Percentiles rank a stretch among this genome's conserved stretches.
Conservation (phyloP, 2,797 vertebrate species). For the Gymnothorax reevesii region DNA sequence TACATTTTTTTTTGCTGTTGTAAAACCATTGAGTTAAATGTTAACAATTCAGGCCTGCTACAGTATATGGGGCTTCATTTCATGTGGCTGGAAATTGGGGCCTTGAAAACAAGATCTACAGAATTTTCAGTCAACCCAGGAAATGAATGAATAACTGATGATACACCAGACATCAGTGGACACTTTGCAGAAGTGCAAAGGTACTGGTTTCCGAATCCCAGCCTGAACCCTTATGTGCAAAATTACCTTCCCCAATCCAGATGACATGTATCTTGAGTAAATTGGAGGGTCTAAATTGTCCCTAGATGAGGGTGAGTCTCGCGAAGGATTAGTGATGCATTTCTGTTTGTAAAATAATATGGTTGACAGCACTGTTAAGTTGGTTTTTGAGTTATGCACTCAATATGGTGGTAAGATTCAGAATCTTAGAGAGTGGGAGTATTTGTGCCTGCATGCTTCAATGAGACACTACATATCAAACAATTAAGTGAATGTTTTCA, state of each 20-base stretch:
- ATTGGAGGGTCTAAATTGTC: no score
- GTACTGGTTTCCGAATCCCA: no score
- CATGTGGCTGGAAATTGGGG: neutral
- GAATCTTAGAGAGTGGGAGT: neutral
- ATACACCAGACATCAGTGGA: neutral
- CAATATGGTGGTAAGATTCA: neutral
- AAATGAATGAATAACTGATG: neutral
- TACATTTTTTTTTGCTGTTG: neutral
- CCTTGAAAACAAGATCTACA: neutral
- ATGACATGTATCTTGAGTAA: no score
- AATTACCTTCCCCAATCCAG: no score
- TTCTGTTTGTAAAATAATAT: neutral
- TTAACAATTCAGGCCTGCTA: neutral
- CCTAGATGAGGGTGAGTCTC: no score
- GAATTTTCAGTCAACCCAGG: neutral
- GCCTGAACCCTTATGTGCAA: no score
- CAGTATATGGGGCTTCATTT: neutral
- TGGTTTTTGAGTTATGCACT: neutral
- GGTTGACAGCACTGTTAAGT: neutral
- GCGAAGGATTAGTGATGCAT: neutral
- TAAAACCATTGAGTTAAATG: neutral
- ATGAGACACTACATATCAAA: neutral
- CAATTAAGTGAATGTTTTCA: neutral
- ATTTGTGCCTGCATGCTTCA: neutral
- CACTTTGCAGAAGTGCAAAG: no score